Percentiles rank a stretch among this genome's conserved stretches.
Evolutionary conservation across 2,888 invertebrate genomes (phyloP).

Genomic region (Nephrotoma appendiculata): DNA sequence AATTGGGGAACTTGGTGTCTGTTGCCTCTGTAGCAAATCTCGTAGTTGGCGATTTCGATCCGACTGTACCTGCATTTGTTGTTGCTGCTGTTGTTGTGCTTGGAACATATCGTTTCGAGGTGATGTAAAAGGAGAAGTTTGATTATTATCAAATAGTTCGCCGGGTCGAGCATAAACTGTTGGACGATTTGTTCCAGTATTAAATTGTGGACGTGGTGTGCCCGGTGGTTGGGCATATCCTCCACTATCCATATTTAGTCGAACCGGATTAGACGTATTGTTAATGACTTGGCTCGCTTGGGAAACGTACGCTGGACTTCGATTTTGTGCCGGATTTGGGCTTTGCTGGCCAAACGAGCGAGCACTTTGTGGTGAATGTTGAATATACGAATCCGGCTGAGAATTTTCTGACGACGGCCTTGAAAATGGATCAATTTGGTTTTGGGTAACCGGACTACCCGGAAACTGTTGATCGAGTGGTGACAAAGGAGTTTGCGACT

Average conservation of each 20-base stretch:
- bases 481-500: slow-evolving; percentile 25
- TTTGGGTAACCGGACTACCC: slow-evolving; percentile 21
- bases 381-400: slow-evolving; percentile 8
- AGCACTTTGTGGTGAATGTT: slow-evolving; percentile 26
- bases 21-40: slow-evolving; percentile 65
- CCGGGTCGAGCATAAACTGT: slow-evolving; percentile 18
- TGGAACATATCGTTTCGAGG: slow-evolving; percentile 21
- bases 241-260: slow-evolving; percentile 22
- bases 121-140: slow-evolving; percentile 32
- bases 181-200: slow-evolving; percentile 28
- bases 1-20: slow-evolving; percentile 20
- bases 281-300: slow-evolving; percentile 19
- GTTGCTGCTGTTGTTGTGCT: slow-evolving; percentile 7
- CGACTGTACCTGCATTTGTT: slow-evolving; percentile 7
- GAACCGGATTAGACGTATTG: slow-evolving; percentile 17
- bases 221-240: slow-evolving; percentile 40
- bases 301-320: slow-evolving; percentile 19
- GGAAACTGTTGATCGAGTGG: slow-evolving; percentile 33
- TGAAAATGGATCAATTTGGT: slow-evolving; percentile 16
- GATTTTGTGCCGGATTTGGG: slow-evolving; percentile 15
- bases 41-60: slow-evolving; percentile 61
- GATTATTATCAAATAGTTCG: slow-evolving; percentile 10
- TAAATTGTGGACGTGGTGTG: slow-evolving; percentile 38
- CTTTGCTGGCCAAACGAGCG: slow-evolving; percentile 21
- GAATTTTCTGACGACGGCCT: slow-evolving; percentile 16